Evolutionary conservation across 2,888 invertebrate species (phyloP), one percentile per base, ranked within the genome.

Genomic region (Archips crataeganus): DNA sequence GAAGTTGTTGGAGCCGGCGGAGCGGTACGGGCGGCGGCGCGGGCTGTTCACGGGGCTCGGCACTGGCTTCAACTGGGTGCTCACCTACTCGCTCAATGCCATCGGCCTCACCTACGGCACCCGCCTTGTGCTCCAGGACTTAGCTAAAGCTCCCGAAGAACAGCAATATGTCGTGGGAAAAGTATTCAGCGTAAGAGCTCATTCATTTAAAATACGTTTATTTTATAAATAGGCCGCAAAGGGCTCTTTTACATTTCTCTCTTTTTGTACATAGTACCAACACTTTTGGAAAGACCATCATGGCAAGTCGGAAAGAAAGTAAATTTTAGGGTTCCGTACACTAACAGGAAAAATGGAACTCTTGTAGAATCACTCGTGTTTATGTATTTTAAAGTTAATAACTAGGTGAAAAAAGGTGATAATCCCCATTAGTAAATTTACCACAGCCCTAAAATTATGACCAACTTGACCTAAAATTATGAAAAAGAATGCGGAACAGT

Each of bases 81-180:
- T 96, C 75, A 95, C 96, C 68, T 96, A 96, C 80, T 86, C 92
- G 61, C 95, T 95, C 80, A 96, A 96, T 83, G 95, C 96, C 1
- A 79, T 96, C 23, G 95, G 96, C 4, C 96, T 97, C 85, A 96
- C 96, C 96, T 97, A 96, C 84, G 97, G 97, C 0, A 95, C 96
- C 0, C 89, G 92, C 73, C 86, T 97, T 59, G 96, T 96, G 67
- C 81, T 96, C 57, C 93, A 95, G 0, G 95, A 95, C 79, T 91
- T 95, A 6, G 84, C 88, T 13, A 85, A 92, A n/a, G 91, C 91
- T 0, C 84, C 88, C n/a, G 93, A 95, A 15, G 51, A 51, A 34
- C 42, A 42, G 9, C 74, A 60, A 65, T 74, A 74, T 47, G 60
- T 74, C 34, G 60, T 74, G 6, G 74, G 74, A 23, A 65, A 70